Evolutionary conservation across 2,797 vertebrate genomes (phyloP), one percentile per base, ranked within the genome.

Genomic region (Pelochelys cantorii): DNA sequence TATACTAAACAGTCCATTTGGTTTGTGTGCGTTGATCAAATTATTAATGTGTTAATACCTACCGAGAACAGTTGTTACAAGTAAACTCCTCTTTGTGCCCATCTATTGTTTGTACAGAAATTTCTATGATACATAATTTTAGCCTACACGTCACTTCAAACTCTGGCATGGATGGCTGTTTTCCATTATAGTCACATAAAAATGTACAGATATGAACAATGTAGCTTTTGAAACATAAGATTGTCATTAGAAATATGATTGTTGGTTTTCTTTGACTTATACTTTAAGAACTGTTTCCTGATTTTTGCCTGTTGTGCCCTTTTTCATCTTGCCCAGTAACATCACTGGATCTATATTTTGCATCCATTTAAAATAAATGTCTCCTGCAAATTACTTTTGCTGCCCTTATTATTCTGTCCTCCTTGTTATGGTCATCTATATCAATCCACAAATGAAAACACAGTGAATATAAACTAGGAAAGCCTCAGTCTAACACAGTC

Each of bases 251-350:
- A 75, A 75, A 42, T 75, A 14, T 75, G 22, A 74, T 74, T 37
- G 37, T 48, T 22, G 11, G 71, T 75, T 75, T 25, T 11, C 31
- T 75, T 48, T 75, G 71, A 14, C 37, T 75, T 42, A 25, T 48
- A 75, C 5, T 25, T 22, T 23, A 42, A 37, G 22, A 42, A 75
- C 37, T 42, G 5, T n/a, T 22, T 25, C 37, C 34, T 55, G 53
- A 74, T 79, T 94, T 89, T 85, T 84, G 48, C 90, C 62, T 17
- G 60, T 87, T 31, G 17, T 7, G 62, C 5, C 11, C 5, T 75
- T 85, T 87, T 81, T 8, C 9, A 34, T 7, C 17, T 81, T 82
- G 8, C 2, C 79, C 1, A 31, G 74, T 57, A 68, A 12, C 27
- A 42, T 22, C 68, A 79, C 71, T 81, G 0, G 3, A 75, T 20